Base-by-base conservation (phyloP, 2,888 invertebrate genomes). In the Dromius quadrimaculatus region DNA sequence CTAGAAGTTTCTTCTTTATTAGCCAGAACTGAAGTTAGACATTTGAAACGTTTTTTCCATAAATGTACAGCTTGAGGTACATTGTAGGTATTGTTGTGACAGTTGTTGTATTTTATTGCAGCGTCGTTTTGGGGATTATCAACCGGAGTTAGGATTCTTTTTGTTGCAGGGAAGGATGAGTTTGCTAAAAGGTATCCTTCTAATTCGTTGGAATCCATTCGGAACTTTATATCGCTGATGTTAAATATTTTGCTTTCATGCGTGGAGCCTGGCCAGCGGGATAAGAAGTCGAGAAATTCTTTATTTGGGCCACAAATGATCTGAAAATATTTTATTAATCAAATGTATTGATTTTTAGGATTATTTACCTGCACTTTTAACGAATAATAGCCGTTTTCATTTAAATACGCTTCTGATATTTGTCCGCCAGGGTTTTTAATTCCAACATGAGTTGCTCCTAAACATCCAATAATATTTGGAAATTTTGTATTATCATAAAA, bases 301-400 rank as follows among this genome's bases (percentile, higher is more conserved):
- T 59, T 59, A 66, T 75, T 72, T 9, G 74, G 75, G 41, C 76
- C 76, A 23, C 72, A 71, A 34, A 75, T 73, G 5, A 76, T 36
- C 75, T 76, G 59, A 63, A 71, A n/a, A n/a, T n/a, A n/a, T n/a
- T n/a, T n/a, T n/a, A n/a, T n/a, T n/a, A n/a, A n/a, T n/a, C n/a
- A n/a, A n/a, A n/a, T n/a, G 8, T 32, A 32, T 32, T 32, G 5
- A 32, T 6, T 32, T 5, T n/a, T n/a, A n/a, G n/a, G n/a, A n/a
- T n/a, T n/a, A n/a, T n/a, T 54, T 71, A 74, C 75, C 73, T 74
- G 73, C 9, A 73, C 71, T 72, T 73, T 72, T n/a, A 75, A 73
- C 11, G 75, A 75, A 73, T 75, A 73, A 64, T 72, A 76, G 23
- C 75, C 75, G 41, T 73, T 72, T 69, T 75, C 74, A 70, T 76